A percentile compares a stretch with the other conserved stretches of the same genome.
Conservation (phyloP, 2,113 vertebrate genomes). For the Pelecanoides urinatrix region DNA sequence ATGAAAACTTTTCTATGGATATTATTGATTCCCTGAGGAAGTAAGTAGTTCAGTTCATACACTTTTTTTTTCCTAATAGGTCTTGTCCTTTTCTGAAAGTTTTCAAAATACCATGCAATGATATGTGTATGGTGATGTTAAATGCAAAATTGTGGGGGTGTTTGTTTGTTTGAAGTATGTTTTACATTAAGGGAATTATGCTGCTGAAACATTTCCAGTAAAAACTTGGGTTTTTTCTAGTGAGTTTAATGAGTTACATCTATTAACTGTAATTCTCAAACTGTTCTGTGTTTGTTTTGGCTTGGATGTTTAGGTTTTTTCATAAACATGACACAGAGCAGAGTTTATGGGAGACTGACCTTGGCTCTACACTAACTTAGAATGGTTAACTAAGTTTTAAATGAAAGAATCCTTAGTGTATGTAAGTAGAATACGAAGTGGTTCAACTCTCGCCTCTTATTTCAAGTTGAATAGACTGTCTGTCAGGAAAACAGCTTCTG, state of each 20-base stretch:
- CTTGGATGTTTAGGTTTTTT: background rate
- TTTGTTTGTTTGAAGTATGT: background rate
- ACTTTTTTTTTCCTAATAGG: background rate
- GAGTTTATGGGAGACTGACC: background rate
- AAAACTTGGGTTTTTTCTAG: background rate
- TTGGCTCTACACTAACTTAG: background rate
- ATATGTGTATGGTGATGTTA: background rate
- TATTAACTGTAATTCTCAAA: background rate
- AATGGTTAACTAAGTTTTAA: background rate
- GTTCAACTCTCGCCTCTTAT: background rate
- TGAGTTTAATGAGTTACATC: background rate
- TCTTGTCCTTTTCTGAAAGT: background rate
- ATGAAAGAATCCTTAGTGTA: background rate
- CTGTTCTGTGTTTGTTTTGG: background rate
- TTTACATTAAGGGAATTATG: background rate
- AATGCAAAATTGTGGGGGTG: background rate
- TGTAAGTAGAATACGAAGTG: background rate
- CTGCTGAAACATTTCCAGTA: background rate
- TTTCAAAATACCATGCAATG: background rate
- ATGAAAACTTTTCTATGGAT: constrained; percentile 97
- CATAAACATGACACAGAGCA: background rate
- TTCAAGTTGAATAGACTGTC: background rate
- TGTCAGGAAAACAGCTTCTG: background rate
- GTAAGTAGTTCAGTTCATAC: constrained; percentile 65
- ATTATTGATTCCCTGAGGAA: constrained; percentile 95